Base-by-base conservation (phyloP, 2,113 vertebrate genomes). In the Ellobius talpinus region DNA sequence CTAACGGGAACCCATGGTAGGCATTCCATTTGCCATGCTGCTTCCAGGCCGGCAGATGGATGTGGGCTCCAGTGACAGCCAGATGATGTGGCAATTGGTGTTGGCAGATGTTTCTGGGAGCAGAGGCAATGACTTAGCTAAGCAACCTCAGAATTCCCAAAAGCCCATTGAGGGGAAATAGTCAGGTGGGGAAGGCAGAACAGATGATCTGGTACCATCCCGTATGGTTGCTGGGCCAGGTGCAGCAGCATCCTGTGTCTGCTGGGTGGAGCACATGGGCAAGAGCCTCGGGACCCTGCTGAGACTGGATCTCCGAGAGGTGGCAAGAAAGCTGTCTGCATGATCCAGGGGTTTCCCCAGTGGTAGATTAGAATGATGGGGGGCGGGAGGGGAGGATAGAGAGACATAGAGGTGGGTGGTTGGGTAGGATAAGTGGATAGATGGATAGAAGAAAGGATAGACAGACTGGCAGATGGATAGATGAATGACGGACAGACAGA, bases 41-140 rank as follows among this genome's bases (percentile, higher is more conserved):
- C 21, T 66, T 47, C 61, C 29, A 47, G 63, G 33, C 21, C 55
- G 42, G 45, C 86, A 39, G 86, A 52, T 50, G 66, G n/a, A 31
- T 74, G 31, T 52, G 26, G n/a, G 50, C n/a, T 31, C 87, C 8
- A 31, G n/a, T 74, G 87, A 74, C 70, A 31, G 26, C n/a, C 52
- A 58, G 31, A 36, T 70, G 65, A 50, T 68, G 82, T n/a, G 52
- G 52, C 47, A 58, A 5, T 78, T 68, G 85, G 65, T 24, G 24
- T 24, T n/a, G 63, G 65, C 81, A 94, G 93, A 81, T 70, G 91
- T 63, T 17, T 90, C 76, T 23, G 26, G 61, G 45, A 36, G 42
- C 68, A 78, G 74, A 45, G 68, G 63, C 70, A 36, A 52, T 13
- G 89, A 45, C 87, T 65, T 52, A 68, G 73, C 42, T 81, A 66